Percentiles rank a stretch among this genome's conserved stretches.
Conservation (phyloP, 1,140 invertebrate species). For the Sesamia nonagrioides region DNA sequence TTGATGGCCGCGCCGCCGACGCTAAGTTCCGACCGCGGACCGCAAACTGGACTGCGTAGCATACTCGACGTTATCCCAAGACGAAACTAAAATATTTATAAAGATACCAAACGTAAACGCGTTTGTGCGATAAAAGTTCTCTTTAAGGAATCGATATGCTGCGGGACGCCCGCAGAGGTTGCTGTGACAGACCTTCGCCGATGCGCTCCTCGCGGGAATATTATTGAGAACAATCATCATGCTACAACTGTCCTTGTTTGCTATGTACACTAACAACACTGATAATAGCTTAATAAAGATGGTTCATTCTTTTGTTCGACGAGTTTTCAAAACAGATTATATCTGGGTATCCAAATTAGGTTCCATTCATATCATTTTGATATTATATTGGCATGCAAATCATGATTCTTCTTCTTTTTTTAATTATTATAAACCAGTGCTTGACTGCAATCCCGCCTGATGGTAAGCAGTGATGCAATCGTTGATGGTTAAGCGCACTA, state of each 20-base stretch:
- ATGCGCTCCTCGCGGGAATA: constrained; percentile 1
- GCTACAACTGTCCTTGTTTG: background rate
- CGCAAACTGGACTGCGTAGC: constrained; percentile 59
- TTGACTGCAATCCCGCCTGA: too few relatives aligned
- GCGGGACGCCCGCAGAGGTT: background rate
- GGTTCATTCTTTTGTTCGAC: background rate
- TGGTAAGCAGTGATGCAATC: too few relatives aligned
- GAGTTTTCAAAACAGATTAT: background rate
- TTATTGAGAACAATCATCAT: constrained; percentile 17
- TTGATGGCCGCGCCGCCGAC: constrained; percentile 54
- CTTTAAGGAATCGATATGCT: constrained; percentile 42
- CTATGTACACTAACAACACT: background rate
- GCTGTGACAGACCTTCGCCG: constrained; percentile 9
- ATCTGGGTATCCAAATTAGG: too few relatives aligned
- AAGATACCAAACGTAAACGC: constrained; percentile 50
- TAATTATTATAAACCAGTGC: too few relatives aligned
- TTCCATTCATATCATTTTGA: too few relatives aligned
- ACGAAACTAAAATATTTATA: constrained; percentile 62
- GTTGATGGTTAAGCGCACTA: too few relatives aligned
- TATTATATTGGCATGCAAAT: too few relatives aligned
- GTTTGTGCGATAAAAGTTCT: constrained; percentile 34
- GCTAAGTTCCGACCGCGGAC: constrained; percentile 58
- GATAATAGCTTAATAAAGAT: constrained; percentile 4
- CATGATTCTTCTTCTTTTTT: too few relatives aligned
- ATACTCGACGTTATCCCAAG: constrained; percentile 57